A percentile compares a stretch with the other conserved stretches of the same genome.
Conservation (phyloP, 2,797 vertebrate genomes). For the Acrossocheilus wenchowensis region DNA sequence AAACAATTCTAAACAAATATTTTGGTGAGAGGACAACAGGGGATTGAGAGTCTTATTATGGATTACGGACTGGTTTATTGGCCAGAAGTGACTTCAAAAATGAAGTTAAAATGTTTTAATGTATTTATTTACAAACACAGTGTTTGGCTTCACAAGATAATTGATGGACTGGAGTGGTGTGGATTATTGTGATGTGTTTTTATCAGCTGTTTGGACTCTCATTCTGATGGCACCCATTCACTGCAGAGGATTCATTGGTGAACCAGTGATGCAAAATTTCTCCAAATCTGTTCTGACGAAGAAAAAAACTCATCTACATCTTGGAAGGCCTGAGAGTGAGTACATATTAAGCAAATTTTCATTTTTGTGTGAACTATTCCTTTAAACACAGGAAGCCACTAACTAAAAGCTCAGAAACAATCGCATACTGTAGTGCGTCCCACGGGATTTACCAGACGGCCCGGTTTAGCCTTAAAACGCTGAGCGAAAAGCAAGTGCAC, state of each 20-base stretch:
- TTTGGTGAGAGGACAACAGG: too few species aligned
- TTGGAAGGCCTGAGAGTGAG: not conserved
- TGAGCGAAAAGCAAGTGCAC: slow-evolving; percentile 62
- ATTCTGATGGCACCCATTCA: not conserved
- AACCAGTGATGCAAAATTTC: not conserved
- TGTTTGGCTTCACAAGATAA: too few species aligned
- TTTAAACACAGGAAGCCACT: slow-evolving; percentile 42
- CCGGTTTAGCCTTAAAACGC: slow-evolving; percentile 66
- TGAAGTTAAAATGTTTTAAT: too few species aligned
- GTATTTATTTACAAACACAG: too few species aligned
- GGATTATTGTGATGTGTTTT: not conserved
- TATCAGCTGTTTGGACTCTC: not conserved
- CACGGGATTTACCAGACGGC: slow-evolving; percentile 62
- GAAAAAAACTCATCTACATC: not conserved
- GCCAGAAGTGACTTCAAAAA: too few species aligned
- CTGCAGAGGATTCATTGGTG: not conserved
- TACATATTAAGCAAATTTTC: not conserved
- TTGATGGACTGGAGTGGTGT: not conserved
- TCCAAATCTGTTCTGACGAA: not conserved
- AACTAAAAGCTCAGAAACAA: slow-evolving; percentile 60
- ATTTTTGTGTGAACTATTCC: not conserved
- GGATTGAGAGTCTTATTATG: too few species aligned
- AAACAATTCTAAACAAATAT: too few species aligned
- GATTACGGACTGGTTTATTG: too few species aligned
- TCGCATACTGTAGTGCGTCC: slow-evolving; percentile 56